phyloP scores from a whole-genome alignment of 2,888 invertebrate genomes.

The Lamproptera curius region DNA sequence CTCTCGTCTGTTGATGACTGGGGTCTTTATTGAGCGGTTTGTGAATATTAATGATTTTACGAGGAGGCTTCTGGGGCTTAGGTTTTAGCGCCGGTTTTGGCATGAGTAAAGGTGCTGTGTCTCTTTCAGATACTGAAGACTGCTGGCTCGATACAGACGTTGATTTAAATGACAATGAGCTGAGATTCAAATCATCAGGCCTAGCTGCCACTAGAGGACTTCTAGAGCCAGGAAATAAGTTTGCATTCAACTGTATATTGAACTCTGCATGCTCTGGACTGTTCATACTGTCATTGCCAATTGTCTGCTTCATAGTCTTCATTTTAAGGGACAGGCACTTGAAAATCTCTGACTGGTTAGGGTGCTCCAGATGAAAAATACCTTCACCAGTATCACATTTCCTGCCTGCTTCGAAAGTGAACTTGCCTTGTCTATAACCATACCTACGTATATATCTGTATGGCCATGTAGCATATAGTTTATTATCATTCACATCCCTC shows the following conservation, averaged over 20 bases:
- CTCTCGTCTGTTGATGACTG: constrained; percentile 64
- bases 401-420: constrained; percentile 92
- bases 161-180: constrained; percentile 66
- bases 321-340: constrained; percentile 89
- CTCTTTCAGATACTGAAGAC: constrained; percentile 55
- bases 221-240: constrained; percentile 89
- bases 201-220: constrained; percentile 85
- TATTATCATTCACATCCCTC: constrained; percentile 80
- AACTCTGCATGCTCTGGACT: constrained; percentile 84
- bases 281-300: constrained; percentile 82
- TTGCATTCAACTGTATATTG: constrained; percentile 85
- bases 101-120: constrained; percentile 64
- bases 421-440: constrained; percentile 91
- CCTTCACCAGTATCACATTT: constrained; percentile 93
- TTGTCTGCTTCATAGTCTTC: constrained; percentile 91
- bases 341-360: constrained; percentile 89
- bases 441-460: constrained; percentile 90
- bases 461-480: constrained; percentile 87
- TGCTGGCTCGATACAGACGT: constrained; percentile 63
- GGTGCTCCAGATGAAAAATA: constrained; percentile 87
- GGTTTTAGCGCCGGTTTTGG: constrained; percentile 79
- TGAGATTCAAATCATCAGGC: constrained; percentile 69
- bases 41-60: constrained; percentile 72
- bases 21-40: constrained; percentile 60
- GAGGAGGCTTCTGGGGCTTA: constrained; percentile 80